These are phyloP conservation scores for Ispidina lecontei DNA, from an alignment of 2,797 vertebrate species.

Conservation along the genomic window DNA sequence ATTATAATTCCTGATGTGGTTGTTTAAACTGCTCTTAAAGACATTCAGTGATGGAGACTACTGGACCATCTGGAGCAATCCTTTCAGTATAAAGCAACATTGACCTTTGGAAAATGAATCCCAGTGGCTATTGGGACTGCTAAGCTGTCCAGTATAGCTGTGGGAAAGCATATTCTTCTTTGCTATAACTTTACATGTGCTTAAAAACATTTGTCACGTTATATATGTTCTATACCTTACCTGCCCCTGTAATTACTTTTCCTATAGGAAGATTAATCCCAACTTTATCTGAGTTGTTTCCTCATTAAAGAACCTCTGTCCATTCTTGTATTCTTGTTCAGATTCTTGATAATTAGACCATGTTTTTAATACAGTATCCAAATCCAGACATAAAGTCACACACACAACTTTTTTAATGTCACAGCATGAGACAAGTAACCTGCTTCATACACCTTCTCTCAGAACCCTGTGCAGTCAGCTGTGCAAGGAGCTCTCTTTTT, in stretches of 20 bases:
- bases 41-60: background rate
- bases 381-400: background rate
- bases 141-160: background rate
- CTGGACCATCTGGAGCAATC: background rate
- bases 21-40: background rate
- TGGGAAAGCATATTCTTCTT: background rate
- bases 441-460: background rate
- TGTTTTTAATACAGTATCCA: background rate
- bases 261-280: background rate
- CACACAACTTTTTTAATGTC: background rate
- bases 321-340: background rate
- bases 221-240: background rate
- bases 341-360: background rate
- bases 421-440: background rate
- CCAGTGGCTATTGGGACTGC: background rate
- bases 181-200: background rate
- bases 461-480: background rate
- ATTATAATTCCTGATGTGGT: background rate
- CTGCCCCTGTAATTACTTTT: background rate
- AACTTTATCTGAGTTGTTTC: background rate
- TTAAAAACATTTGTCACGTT: background rate
- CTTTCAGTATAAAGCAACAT: background rate
- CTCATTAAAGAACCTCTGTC: background rate
- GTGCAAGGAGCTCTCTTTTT: rapidly evolving
- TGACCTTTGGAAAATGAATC: background rate